phyloP scores from a whole-genome alignment of 2,113 vertebrate species.

The Platysteira castanea region DNA sequence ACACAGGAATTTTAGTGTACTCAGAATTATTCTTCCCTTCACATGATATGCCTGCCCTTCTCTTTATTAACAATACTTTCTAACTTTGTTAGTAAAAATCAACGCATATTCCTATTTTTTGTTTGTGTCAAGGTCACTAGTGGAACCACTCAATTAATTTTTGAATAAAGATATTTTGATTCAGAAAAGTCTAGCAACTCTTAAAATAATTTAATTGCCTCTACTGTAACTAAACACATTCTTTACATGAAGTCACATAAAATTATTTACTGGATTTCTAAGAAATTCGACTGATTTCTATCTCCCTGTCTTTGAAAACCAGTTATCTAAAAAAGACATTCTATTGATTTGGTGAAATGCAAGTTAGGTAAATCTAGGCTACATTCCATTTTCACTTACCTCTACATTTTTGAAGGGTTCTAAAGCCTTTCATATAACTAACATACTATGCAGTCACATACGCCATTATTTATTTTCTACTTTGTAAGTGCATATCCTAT shows the following conservation, averaged over 20 bases:
- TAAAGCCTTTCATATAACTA: background rate
- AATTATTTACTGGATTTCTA: background rate
- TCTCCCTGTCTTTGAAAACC: background rate
- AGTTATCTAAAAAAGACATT: background rate
- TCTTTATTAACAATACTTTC: background rate
- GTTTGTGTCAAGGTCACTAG: background rate
- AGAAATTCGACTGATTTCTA: background rate
- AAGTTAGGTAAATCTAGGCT: background rate
- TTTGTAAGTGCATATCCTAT: background rate
- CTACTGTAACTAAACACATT: background rate
- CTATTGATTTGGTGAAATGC: background rate
- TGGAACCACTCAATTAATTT: background rate
- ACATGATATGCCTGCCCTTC: background rate
- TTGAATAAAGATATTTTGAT: background rate
- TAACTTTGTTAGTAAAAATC: background rate
- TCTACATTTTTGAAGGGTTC: background rate
- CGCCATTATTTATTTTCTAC: background rate
- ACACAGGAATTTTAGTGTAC: background rate
- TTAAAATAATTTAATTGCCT: background rate
- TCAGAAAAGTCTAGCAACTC: background rate
- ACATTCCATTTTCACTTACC: background rate
- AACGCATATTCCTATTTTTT: background rate
- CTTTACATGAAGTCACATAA: background rate
- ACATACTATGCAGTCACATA: background rate
- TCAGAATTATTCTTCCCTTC: background rate